These are phyloP conservation scores for Yoshiicerus persimilis DNA, from an alignment of 1,140 invertebrate genomes.

Conservation along the genomic window DNA sequence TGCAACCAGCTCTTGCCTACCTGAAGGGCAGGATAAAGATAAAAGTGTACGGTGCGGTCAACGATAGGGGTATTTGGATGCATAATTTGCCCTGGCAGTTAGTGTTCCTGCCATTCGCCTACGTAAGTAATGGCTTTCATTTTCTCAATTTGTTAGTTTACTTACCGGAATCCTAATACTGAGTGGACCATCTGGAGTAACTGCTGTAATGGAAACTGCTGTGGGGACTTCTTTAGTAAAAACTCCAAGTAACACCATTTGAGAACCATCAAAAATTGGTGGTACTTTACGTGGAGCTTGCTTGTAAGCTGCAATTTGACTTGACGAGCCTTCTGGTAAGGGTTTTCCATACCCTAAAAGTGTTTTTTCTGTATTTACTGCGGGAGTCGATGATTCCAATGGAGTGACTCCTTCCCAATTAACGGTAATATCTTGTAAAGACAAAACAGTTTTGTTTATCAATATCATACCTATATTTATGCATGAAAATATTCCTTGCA, in stretches of 20 bases:
- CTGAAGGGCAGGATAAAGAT: too few species aligned
- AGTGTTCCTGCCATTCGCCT: too few species aligned
- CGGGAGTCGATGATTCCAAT: not conserved
- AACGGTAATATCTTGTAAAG: not conserved
- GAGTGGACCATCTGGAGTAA: constrained; percentile 45
- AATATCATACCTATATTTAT: not conserved
- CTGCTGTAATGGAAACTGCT: constrained; percentile 33
- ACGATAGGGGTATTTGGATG: not conserved
- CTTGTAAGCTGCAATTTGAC: not conserved
- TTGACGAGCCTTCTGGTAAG: not conserved
- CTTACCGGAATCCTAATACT: constrained; percentile 27
- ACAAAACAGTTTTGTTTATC: not conserved
- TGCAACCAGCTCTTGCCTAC: too few species aligned
- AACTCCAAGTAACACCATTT: constrained; percentile 43
- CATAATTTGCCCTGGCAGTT: too few species aligned
- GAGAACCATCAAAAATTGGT: constrained; percentile 47
- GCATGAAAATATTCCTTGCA: too few species aligned
- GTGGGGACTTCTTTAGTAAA: constrained; percentile 16
- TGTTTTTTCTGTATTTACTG: constrained; percentile 39
- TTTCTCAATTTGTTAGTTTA: too few species aligned
- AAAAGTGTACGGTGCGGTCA: too few species aligned
- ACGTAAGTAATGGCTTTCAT: too few species aligned
- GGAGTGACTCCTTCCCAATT: constrained; percentile 19
- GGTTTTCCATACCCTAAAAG: constrained; percentile 44
- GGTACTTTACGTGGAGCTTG: constrained; percentile 43